Evolutionary conservation across 2,888 invertebrate species (phyloP).

Genomic region (Agriopis aurantiaria): DNA sequence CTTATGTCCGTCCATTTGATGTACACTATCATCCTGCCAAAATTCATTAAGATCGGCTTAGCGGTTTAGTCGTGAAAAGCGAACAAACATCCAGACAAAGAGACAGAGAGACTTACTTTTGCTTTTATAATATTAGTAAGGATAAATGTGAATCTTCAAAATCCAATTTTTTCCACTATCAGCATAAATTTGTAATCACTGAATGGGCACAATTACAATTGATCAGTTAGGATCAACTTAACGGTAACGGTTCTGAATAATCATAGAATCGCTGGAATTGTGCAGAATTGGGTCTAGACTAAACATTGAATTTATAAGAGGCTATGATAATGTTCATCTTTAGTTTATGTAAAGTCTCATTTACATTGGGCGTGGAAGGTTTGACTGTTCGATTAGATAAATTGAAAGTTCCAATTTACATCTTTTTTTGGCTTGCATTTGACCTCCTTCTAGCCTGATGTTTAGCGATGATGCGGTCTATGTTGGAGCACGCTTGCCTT

Average conservation of each 20-base stretch:
- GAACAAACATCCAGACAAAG: too few relatives aligned
- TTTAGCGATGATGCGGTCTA: too few relatives aligned
- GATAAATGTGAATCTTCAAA: background rate
- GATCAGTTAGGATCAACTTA: constrained; percentile 17
- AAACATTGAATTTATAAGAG: constrained; percentile 29
- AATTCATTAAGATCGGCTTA: too few relatives aligned
- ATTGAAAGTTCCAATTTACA: background rate
- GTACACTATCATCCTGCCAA: too few relatives aligned
- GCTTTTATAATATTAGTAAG: too few relatives aligned
- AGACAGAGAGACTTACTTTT: too few relatives aligned
- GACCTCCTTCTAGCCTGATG: too few relatives aligned
- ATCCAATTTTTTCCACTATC: background rate
- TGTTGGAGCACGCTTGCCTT: too few relatives aligned
- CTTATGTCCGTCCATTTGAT: too few relatives aligned
- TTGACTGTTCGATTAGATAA: background rate
- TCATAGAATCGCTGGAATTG: constrained; percentile 3
- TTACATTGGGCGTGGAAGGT: constrained; percentile 7
- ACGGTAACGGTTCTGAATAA: constrained; percentile 25
- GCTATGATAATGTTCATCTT: constrained; percentile 20
- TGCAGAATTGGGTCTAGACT: constrained; percentile 34
- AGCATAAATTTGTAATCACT: constrained; percentile 12
- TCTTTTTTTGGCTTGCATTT: background rate
- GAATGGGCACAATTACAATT: constrained; percentile 17
- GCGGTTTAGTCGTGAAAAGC: too few relatives aligned
- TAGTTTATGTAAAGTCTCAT: constrained; percentile 2